Evolutionary conservation across 2,888 invertebrate species (phyloP).

Genomic region (Cyclophora albipunctata): DNA sequence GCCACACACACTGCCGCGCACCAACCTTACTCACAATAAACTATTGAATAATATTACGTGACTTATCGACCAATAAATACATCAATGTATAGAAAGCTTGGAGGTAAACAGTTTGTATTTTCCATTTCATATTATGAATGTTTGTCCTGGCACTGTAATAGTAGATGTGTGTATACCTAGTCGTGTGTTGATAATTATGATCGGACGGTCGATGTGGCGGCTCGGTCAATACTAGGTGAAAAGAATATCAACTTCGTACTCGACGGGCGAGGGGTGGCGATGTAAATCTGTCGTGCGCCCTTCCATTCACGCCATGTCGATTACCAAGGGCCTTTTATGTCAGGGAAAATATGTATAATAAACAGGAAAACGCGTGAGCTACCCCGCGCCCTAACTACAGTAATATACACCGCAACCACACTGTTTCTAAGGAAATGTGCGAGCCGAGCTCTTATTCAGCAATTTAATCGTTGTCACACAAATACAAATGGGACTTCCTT

Average conservation of each 20-base stretch:
- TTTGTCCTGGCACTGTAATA: too few relatives aligned
- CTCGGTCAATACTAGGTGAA: too few relatives aligned
- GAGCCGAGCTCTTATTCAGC: slow-evolving; percentile 2
- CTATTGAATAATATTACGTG: too few relatives aligned
- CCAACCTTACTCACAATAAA: too few relatives aligned
- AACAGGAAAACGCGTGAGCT: slow-evolving; percentile 46
- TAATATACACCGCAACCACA: slow-evolving; percentile 4
- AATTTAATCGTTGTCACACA: neutral
- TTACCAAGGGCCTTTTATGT: slow-evolving; percentile 33
- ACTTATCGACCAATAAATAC: too few relatives aligned
- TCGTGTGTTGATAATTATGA: too few relatives aligned
- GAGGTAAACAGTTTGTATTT: too few relatives aligned
- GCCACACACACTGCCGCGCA: neutral
- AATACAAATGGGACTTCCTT: neutral
- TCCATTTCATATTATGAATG: too few relatives aligned
- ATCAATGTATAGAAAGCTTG: too few relatives aligned
- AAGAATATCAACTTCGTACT: too few relatives aligned
- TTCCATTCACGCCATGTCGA: slow-evolving; percentile 37
- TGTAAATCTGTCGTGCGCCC: slow-evolving; percentile 35
- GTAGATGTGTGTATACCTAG: too few relatives aligned
- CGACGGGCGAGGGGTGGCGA: slow-evolving; percentile 14
- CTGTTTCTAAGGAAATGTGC: slow-evolving; percentile 14
- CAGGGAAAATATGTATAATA: slow-evolving; percentile 15
- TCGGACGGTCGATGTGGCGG: too few relatives aligned
- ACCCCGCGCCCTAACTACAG: slow-evolving; percentile 13